Evolutionary conservation across 2,888 invertebrate species (phyloP).

Genomic region (Escarpia spicata): DNA sequence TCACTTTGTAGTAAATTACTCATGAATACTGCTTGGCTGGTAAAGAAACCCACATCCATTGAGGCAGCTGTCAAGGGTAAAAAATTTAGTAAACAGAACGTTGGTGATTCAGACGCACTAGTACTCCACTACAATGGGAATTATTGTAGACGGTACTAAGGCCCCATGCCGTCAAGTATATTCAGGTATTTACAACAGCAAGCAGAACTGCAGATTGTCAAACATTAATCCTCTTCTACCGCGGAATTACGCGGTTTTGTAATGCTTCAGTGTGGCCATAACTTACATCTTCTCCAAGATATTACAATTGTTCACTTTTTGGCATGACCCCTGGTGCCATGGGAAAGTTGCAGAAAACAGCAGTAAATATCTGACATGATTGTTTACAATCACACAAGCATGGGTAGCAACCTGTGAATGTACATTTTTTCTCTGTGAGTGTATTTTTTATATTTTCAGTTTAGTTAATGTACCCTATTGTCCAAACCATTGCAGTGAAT

Average conservation of each 20-base stretch:
- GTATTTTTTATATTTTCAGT: too few relatives aligned
- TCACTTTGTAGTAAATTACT: background rate
- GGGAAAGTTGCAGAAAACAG: background rate
- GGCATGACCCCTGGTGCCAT: background rate
- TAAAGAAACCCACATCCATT: background rate
- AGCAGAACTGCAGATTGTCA: too few relatives aligned
- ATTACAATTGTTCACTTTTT: background rate
- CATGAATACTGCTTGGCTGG: background rate
- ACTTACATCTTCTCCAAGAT: background rate
- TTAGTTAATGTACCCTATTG: too few relatives aligned
- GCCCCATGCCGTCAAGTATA: too few relatives aligned
- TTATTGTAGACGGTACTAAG: background rate
- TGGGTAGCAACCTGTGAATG: background rate
- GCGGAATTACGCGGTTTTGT: too few relatives aligned
- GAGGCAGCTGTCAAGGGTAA: background rate
- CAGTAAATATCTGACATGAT: background rate
- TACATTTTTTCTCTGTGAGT: too few relatives aligned
- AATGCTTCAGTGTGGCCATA: too few relatives aligned
- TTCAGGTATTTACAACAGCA: too few relatives aligned
- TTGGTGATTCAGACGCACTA: background rate
- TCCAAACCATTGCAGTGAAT: too few relatives aligned
- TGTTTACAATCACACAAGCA: background rate
- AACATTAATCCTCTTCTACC: too few relatives aligned
- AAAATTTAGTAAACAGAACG: background rate
- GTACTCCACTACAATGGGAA: background rate